phyloP scores from a whole-genome alignment of 2,113 vertebrate genomes.

The Phaethornis superciliosus region DNA sequence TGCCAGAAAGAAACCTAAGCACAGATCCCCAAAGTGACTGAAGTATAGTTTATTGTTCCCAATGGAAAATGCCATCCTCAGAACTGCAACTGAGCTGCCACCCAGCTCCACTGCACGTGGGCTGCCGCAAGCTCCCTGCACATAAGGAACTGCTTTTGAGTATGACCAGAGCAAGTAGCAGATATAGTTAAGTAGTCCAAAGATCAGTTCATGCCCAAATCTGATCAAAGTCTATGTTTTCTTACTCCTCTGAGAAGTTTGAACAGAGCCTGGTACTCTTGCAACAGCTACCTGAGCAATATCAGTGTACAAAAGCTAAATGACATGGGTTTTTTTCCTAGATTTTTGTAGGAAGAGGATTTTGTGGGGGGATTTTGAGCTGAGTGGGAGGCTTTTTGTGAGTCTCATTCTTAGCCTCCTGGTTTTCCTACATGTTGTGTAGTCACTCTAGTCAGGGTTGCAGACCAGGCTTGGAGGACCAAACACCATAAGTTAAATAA shows the following conservation, averaged over 20 bases:
- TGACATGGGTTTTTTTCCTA: not conserved
- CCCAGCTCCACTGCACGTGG: not conserved
- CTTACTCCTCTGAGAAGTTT: not conserved
- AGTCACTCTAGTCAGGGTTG: not conserved
- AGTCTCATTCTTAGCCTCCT: not conserved
- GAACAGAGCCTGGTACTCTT: not conserved
- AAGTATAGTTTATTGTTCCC: not conserved
- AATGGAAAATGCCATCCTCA: not conserved
- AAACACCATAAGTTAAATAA: not conserved
- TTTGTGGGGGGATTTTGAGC: not conserved
- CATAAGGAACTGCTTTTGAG: not conserved
- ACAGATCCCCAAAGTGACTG: not conserved
- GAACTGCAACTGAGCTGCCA: not conserved
- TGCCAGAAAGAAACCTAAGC: not conserved
- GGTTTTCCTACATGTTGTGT: fast-evolving
- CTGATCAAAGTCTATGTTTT: not conserved
- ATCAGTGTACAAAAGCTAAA: not conserved
- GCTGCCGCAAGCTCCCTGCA: not conserved
- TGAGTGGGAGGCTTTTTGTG: not conserved
- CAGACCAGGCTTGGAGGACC: not conserved
- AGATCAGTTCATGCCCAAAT: not conserved
- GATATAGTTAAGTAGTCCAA: not conserved
- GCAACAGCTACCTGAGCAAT: not conserved
- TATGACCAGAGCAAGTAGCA: not conserved
- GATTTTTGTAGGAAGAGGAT: not conserved